Conservation (phyloP, 2,888 invertebrate species). For the Dysmachus trigonus region DNA sequence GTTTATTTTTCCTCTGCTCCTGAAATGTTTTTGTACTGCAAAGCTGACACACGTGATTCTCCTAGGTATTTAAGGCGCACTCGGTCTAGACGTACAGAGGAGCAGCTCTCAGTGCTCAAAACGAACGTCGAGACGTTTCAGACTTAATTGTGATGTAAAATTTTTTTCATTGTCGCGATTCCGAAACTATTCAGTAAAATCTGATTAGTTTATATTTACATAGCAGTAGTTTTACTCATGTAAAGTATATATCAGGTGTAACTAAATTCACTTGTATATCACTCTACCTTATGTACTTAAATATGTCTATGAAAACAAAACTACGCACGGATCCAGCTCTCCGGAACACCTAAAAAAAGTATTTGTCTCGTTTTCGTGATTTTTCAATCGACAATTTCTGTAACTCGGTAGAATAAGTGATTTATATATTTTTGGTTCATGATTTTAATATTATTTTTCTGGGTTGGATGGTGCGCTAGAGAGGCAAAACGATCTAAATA, state of each 20-base stretch:
- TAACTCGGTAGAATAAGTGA: not conserved
- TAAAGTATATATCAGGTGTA: not conserved
- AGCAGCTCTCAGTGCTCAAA: not conserved
- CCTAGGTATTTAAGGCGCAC: not conserved
- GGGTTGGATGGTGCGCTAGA: not conserved
- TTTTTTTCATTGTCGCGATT: not conserved
- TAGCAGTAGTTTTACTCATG: not conserved
- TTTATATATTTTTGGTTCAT: not conserved
- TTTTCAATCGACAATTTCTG: not conserved
- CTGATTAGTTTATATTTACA: not conserved
- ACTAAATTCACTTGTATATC: not conserved
- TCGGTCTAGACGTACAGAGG: not conserved
- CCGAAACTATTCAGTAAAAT: not conserved
- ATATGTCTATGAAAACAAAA: not conserved
- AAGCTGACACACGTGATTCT: conserved; percentile 5
- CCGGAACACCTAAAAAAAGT: not conserved
- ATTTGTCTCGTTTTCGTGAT: not conserved
- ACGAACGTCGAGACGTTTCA: not conserved
- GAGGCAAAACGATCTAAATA: not conserved
- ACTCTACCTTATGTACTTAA: not conserved
- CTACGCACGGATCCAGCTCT: not conserved
- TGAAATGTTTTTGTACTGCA: not conserved
- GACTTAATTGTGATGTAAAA: conserved; percentile 5
- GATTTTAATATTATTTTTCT: not conserved
- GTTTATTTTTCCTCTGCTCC: conserved; percentile 22